Evolutionary conservation across 2,888 invertebrate genomes (phyloP).

Genomic region (Leptothorax acervorum): DNA sequence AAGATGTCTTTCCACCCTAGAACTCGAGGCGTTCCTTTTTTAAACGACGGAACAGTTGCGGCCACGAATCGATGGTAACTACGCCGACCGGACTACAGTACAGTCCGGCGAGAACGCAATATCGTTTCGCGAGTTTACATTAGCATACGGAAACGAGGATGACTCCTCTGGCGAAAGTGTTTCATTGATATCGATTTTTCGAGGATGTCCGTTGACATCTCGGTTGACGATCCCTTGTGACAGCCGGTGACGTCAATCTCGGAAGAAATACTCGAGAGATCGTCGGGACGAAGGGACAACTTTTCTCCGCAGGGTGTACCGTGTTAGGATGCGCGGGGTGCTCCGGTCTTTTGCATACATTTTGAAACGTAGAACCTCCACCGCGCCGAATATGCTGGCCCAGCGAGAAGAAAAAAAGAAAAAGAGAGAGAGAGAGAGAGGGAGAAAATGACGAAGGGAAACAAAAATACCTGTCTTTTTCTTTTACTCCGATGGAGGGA

Average conservation of each 20-base stretch:
- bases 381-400: conserved; percentile 81
- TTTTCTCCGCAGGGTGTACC: conserved; percentile 81
- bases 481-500: conserved; percentile 40
- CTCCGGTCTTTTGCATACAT: conserved; percentile 85
- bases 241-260: conserved; percentile 49
- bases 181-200: conserved; percentile 11
- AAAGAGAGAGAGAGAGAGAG: conserved; percentile 50
- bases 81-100: conserved; percentile 84
- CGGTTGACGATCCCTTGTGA: conserved; percentile 5
- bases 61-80: conserved; percentile 85
- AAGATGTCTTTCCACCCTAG: conserved; percentile 82
- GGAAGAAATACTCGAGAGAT: conserved; percentile 34
- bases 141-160: not conserved
- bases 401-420: conserved; percentile 63
- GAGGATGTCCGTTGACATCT: not conserved
- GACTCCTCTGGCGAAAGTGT: not conserved
- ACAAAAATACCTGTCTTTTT: conserved; percentile 73
- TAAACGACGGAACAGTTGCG: conserved; percentile 85
- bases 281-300: conserved; percentile 55
- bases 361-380: conserved; percentile 82
- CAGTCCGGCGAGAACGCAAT: conserved; percentile 78
- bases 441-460: conserved; percentile 57
- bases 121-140: conserved; percentile 43
- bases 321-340: conserved; percentile 84
- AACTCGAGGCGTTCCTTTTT: conserved; percentile 83